phyloP scores from a whole-genome alignment of 2,113 vertebrate genomes.

The Hyaena hyaena region DNA sequence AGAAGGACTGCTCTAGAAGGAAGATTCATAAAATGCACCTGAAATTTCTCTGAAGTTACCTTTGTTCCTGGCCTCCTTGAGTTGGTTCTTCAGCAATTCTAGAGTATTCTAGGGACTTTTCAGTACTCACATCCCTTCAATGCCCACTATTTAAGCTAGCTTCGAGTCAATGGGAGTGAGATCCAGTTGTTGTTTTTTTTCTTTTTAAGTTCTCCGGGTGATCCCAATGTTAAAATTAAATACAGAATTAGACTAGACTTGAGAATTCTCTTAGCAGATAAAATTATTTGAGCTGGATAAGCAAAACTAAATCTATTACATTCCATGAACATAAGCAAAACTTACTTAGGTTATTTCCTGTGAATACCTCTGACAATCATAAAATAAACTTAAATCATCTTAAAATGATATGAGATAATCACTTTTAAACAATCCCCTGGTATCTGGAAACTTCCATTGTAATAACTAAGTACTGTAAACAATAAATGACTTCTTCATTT shows the following conservation, averaged over 20 bases:
- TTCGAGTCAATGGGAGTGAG: not conserved
- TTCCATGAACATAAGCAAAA: not conserved
- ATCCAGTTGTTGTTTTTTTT: not conserved
- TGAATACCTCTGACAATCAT: not conserved
- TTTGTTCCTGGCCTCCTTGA: not conserved
- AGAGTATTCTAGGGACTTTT: constrained; percentile 38
- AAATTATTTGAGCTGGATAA: not conserved
- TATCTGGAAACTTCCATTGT: not conserved
- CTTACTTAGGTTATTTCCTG: not conserved
- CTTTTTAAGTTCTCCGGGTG: not conserved
- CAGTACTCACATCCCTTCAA: not conserved
- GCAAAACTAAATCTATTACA: constrained; percentile 8
- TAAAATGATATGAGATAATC: not conserved
- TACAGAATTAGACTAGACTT: not conserved
- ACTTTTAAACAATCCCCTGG: not conserved
- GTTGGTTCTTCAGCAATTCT: constrained; percentile 22
- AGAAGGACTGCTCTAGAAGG: not conserved
- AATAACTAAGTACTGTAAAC: not conserved
- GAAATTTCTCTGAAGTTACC: not conserved
- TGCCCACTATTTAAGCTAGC: not conserved
- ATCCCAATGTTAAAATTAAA: not conserved
- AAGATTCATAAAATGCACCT: not conserved
- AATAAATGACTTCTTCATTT: not conserved
- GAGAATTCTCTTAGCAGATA: not conserved
- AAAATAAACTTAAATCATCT: not conserved